Conservation (phyloP, 1,140 invertebrate species). For the Gryllus bimaculatus region DNA sequence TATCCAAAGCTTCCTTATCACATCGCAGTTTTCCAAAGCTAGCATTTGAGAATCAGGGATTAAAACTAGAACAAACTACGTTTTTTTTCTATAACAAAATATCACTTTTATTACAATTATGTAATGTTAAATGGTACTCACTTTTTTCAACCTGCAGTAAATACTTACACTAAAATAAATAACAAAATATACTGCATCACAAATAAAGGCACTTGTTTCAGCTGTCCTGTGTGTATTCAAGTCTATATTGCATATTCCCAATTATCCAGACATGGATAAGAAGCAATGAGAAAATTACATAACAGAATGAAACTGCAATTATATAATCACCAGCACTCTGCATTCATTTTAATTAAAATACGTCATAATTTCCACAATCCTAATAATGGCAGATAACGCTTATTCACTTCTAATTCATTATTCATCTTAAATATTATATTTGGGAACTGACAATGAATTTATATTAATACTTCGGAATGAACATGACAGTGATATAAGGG, state of each 20-base stretch:
- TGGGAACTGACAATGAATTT: too few relatives aligned
- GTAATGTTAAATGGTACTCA: background rate
- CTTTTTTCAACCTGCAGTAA: background rate
- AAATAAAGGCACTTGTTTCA: conserved; percentile 17
- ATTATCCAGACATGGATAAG: background rate
- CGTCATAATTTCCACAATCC: too few relatives aligned
- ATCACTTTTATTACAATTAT: background rate
- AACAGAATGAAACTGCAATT: too few relatives aligned
- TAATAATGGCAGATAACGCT: too few relatives aligned
- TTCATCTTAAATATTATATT: too few relatives aligned
- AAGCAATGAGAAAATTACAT: too few relatives aligned
- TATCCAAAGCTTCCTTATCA: background rate
- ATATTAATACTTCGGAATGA: too few relatives aligned
- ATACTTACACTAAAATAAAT: conserved; percentile 14
- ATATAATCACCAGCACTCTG: too few relatives aligned
- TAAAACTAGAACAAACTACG: background rate
- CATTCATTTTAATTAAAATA: too few relatives aligned
- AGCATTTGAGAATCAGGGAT: background rate
- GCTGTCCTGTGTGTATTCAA: conserved; percentile 5
- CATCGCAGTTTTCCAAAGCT: background rate
- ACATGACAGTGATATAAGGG: too few relatives aligned
- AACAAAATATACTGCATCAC: conserved; percentile 16
- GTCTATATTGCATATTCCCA: background rate
- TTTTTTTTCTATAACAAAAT: background rate
- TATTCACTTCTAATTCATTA: too few relatives aligned